A percentile compares a stretch with the other conserved stretches of the same genome.
These are phyloP conservation scores for Thereva nobilitata DNA, from an alignment of 2,888 invertebrate genomes.

Conservation along the genomic window DNA sequence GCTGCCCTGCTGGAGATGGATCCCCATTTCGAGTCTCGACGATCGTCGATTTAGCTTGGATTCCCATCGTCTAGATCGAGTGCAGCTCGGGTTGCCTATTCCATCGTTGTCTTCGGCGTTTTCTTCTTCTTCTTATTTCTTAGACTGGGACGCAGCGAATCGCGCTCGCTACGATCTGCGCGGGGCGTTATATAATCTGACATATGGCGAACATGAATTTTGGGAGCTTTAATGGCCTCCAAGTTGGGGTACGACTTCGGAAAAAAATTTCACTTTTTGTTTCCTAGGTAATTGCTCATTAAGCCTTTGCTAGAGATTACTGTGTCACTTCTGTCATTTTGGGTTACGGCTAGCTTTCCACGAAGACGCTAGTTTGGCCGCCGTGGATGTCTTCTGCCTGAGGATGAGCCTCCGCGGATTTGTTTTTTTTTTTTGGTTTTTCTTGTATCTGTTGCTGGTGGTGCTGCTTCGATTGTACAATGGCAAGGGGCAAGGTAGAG, in stretches of 20 bases:
- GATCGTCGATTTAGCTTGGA: conserved; percentile 14
- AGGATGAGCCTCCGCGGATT: conserved; percentile 19
- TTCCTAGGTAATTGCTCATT: conserved; percentile 28
- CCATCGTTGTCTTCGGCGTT: background rate
- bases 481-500: too few relatives aligned
- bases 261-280: conserved; percentile 34
- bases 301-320: conserved; percentile 1
- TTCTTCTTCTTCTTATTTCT: background rate
- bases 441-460: too few relatives aligned
- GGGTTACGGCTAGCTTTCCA: too few relatives aligned
- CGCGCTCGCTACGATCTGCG: background rate
- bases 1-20: conserved; percentile 1
- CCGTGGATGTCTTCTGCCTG: background rate
- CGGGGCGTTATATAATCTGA: conserved; percentile 21
- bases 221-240: conserved; percentile 15
- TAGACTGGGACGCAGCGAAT: conserved; percentile 5
- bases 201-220: conserved; percentile 32
- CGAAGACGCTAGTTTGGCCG: too few relatives aligned
- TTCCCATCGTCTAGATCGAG: conserved; percentile 5
- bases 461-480: too few relatives aligned
- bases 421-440: background rate
- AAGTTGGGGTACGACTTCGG: background rate
- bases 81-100: background rate
- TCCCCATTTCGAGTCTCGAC: conserved; percentile 16
- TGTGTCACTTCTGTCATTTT: conserved; percentile 15